Evolutionary conservation across 1,140 invertebrate genomes (phyloP).

Genomic region (Bombus sibiricus): DNA sequence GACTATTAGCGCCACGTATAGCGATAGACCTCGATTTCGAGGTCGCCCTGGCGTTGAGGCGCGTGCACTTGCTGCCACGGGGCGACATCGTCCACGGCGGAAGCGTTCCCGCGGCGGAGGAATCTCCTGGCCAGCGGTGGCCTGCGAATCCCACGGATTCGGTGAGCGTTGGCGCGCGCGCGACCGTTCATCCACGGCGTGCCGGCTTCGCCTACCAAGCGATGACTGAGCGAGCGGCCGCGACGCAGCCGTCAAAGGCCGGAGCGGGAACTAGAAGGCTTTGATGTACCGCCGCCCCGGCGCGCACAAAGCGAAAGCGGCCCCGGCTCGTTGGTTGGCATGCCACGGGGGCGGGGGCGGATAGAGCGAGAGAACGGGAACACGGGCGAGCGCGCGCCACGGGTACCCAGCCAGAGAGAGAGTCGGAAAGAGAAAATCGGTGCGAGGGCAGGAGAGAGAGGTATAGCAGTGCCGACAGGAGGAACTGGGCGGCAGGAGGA

Average conservation of each 20-base stretch:
- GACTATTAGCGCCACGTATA: conserved; percentile 16
- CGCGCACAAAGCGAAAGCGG: conserved; percentile 81
- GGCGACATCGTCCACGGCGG: conserved; percentile 60
- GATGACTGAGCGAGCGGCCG: conserved; percentile 80
- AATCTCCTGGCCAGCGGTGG: conserved; percentile 7
- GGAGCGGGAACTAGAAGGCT: conserved; percentile 80
- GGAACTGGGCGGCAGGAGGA: background rate
- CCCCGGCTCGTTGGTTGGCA: conserved; percentile 77
- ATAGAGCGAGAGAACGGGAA: conserved; percentile 64
- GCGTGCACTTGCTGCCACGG: conserved; percentile 68
- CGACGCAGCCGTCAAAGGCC: conserved; percentile 81
- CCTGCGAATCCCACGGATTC: conserved; percentile 50
- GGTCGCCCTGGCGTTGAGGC: conserved; percentile 57
- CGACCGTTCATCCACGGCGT: conserved; percentile 70
- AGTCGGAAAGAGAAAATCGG: conserved; percentile 24
- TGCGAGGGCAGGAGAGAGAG: background rate
- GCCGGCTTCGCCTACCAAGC: conserved; percentile 78
- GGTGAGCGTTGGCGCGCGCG: conserved; percentile 54
- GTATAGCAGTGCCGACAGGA: background rate
- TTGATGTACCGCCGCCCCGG: conserved; percentile 81
- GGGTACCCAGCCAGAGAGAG: conserved; percentile 36
- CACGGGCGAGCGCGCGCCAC: conserved; percentile 45
- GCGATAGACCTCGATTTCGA: background rate
- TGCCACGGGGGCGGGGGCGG: conserved; percentile 69
- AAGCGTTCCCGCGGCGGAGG: background rate